Base-by-base conservation (phyloP, 2,113 vertebrate species). In the Sylvietta virens region DNA sequence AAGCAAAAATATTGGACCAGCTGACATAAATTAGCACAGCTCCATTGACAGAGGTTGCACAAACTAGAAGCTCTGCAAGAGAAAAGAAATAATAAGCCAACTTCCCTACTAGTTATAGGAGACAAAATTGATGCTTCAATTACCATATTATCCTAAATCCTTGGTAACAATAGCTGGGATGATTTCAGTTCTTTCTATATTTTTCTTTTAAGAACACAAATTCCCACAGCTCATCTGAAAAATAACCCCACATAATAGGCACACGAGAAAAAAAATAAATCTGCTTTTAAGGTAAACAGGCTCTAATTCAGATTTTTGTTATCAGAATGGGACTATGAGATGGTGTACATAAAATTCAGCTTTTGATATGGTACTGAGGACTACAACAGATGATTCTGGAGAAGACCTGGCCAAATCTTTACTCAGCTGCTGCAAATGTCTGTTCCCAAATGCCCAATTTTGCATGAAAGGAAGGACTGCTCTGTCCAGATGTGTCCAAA, bases 1-100 rank as follows among this genome's bases (percentile, higher is more conserved):
- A 91, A 89, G 70, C 65, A 95, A 91, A 92, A 92, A 71, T 92
- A 92, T 50, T 56, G 93, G 73, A 86, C 53, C 91, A 94, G 89
- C 83, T 92, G 93, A 81, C 37, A 92, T 22, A 94, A 89, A 92
- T 91, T 95, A 94, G 40, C 39, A 48, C 33, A 84, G 81, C 40
- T 86, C 64, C 24, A 84, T 1, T 86, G 80, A 88, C 77, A 94
- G 54, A 13, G 2, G 57, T 53, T 89, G 65, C 56, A 92, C 50
- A 91, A 87, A 86, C 72, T 62, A 50, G 28, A 78, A 70, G 56
- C 73, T 81, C 81, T 54, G 50, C 60, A 90, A 80, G 3, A 81
- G 62, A 31, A 84, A 74, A 72, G 61, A 90, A 74, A 81, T 56
- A 72, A 56, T 33, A 92, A 62, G 51, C 22, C 64, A 91, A 65